These are phyloP conservation scores for Nomia melanderi DNA, from an alignment of 1,140 invertebrate genomes.

Conservation along the genomic window DNA sequence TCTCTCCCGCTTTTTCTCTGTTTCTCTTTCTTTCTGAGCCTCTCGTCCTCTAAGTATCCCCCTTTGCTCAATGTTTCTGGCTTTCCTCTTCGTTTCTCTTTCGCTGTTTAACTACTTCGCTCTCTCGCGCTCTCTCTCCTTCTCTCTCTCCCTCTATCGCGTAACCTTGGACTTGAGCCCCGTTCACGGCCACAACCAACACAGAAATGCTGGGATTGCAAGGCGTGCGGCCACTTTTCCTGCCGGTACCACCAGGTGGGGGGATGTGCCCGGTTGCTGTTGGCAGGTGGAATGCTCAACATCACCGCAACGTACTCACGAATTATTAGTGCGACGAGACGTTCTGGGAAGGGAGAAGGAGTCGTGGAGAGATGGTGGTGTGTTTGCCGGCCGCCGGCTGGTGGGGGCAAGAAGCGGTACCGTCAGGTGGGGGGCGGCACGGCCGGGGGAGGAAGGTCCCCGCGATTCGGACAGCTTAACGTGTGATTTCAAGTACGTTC, in stretches of 20 bases:
- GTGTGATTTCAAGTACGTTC: conserved; percentile 67
- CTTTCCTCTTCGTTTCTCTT: no score
- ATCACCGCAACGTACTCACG: conserved; percentile 70
- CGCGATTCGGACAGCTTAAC: conserved; percentile 58
- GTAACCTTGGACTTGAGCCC: conserved; percentile 80
- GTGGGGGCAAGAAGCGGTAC: neutral
- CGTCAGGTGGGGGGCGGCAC: conserved; percentile 29
- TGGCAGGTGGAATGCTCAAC: conserved; percentile 78
- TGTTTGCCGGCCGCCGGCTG: conserved; percentile 15
- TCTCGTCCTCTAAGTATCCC: no score
- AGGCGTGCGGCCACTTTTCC: conserved; percentile 78
- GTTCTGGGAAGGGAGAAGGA: conserved; percentile 49
- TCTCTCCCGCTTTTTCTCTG: conserved; percentile 46
- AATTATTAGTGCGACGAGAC: conserved; percentile 75
- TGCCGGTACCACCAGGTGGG: conserved; percentile 71
- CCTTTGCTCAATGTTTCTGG: no score
- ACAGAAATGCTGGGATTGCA: conserved; percentile 78
- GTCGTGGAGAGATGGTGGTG: conserved; percentile 38
- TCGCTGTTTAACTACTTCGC: conserved; percentile 40
- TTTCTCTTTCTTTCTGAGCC: conserved; percentile 41
- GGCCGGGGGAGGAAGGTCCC: conserved; percentile 47
- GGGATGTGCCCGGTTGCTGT: conserved; percentile 71
- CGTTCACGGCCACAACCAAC: conserved; percentile 79
- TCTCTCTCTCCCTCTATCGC: conserved; percentile 58
- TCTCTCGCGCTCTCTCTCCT: conserved; percentile 43